Conservation (phyloP, 2,888 invertebrate species). For the Drosophila anomalata region DNA sequence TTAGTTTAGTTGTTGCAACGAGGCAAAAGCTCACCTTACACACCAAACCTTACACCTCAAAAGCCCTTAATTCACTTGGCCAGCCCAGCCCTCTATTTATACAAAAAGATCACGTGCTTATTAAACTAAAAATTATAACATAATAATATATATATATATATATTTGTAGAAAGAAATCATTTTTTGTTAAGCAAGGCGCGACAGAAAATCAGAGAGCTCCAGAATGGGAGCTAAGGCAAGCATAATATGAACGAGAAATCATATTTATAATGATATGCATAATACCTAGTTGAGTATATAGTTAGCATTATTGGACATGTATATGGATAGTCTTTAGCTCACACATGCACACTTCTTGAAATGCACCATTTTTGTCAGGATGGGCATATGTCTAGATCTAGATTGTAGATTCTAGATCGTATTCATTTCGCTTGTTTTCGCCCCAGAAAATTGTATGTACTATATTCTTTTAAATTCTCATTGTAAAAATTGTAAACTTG, state of each 20-base stretch:
- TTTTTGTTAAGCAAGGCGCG: constrained; percentile 53
- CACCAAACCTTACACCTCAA: constrained; percentile 11
- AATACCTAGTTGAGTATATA: constrained; percentile 52
- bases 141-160: constrained; percentile 46
- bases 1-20: constrained; percentile 66
- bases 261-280: constrained; percentile 45
- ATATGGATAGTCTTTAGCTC: constrained; percentile 58
- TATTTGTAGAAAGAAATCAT: constrained; percentile 35
- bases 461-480: constrained; percentile 28
- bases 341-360: constrained; percentile 22
- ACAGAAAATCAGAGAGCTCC: constrained; percentile 52
- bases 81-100: constrained; percentile 50
- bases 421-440: constrained; percentile 19
- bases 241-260: constrained; percentile 18
- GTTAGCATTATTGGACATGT: constrained; percentile 75
- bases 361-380: constrained; percentile 31
- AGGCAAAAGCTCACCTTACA: constrained; percentile 13
- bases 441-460: constrained; percentile 5
- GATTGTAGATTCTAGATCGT: constrained; percentile 14
- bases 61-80: neutral
- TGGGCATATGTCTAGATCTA: constrained; percentile 33
- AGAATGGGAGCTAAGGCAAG: constrained; percentile 16
- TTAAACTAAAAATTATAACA: constrained; percentile 21
- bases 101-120: constrained; percentile 53
- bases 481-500: constrained; percentile 60